Evolutionary conservation across 2,113 vertebrate species (phyloP).

Genomic region (Barbus barbus): DNA sequence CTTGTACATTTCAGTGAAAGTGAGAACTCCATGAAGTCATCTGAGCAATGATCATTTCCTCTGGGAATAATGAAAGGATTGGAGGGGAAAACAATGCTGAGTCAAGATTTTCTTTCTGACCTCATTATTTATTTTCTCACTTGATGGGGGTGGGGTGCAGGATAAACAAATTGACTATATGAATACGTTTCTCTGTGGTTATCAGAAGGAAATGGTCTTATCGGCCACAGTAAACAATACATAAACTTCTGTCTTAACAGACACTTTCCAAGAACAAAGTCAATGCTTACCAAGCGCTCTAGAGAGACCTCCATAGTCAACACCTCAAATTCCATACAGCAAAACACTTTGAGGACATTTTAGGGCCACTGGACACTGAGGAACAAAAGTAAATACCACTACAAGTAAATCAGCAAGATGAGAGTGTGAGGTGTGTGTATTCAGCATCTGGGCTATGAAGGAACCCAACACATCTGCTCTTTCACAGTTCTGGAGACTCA

Average conservation of each 20-base stretch:
- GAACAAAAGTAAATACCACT: not conserved
- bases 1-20: not conserved
- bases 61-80: slow-evolving; percentile 3
- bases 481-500: not conserved
- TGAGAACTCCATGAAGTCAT: not conserved
- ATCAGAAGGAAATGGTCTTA: slow-evolving; percentile 12
- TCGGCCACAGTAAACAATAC: slow-evolving; percentile 18
- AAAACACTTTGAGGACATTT: not conserved
- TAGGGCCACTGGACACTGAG: not conserved
- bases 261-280: slow-evolving; percentile 10
- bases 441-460: not conserved
- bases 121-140: slow-evolving; percentile 25
- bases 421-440: not conserved
- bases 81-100: slow-evolving; percentile 30
- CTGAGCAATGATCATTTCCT: not conserved
- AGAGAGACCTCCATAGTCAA: not conserved
- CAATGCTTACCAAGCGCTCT: not conserved
- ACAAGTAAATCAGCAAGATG: slow-evolving; percentile 5
- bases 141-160: not conserved
- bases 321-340: not conserved
- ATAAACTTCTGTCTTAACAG: slow-evolving; percentile 23
- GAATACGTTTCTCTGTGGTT: slow-evolving; percentile 11
- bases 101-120: slow-evolving; percentile 22
- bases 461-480: slow-evolving; percentile 18
- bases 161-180: not conserved